These are phyloP conservation scores for Caenorhabditis inopinata DNA, from an alignment of 1,140 invertebrate species.

Conservation along the genomic window DNA sequence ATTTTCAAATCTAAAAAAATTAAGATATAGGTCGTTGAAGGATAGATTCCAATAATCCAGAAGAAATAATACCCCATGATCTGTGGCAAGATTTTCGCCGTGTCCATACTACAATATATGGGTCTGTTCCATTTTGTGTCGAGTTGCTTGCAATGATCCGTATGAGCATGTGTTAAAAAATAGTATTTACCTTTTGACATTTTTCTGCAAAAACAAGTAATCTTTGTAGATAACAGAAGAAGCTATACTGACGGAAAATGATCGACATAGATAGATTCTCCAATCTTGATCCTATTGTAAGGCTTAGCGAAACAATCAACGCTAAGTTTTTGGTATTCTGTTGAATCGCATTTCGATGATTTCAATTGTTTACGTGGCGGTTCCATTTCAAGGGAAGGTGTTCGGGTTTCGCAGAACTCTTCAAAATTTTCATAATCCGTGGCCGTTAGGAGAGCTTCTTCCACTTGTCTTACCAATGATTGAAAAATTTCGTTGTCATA, in stretches of 20 bases:
- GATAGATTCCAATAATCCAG: background rate
- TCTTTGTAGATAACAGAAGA: background rate
- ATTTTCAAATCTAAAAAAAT: background rate
- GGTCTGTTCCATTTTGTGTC: background rate
- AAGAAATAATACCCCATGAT: background rate
- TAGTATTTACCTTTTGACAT: background rate
- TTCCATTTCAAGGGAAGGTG: no score
- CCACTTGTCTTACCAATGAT: no score
- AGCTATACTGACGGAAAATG: background rate
- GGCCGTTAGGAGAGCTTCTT: no score
- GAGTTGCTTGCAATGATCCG: background rate
- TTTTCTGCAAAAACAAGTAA: background rate
- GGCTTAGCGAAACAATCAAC: no score
- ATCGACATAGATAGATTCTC: background rate
- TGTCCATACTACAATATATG: background rate
- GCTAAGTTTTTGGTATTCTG: no score
- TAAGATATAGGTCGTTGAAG: background rate
- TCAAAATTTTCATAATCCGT: background rate
- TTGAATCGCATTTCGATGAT: no score
- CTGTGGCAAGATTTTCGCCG: background rate
- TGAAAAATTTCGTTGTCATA: no score
- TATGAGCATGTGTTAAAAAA: background rate
- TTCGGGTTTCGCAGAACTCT: background rate
- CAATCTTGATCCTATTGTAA: background rate
- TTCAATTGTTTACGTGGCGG: no score